Base-by-base conservation (phyloP, 2,797 vertebrate species). In the Selene dorsalis region DNA sequence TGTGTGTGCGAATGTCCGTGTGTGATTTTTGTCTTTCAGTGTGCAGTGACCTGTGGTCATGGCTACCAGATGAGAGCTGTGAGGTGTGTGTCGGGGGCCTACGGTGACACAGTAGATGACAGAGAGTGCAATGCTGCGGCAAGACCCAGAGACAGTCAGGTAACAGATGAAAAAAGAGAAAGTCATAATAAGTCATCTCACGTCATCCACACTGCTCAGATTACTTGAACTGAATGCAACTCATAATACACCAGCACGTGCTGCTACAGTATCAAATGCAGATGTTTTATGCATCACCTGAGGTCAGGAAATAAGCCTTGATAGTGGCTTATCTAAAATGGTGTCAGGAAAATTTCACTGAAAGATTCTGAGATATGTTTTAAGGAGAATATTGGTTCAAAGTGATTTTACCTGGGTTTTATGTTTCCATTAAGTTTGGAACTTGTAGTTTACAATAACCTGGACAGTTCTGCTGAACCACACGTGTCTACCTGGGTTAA, bases 1-100 rank as follows among this genome's bases (percentile, higher is more conserved):
- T 58, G 32, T 77, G 75, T 52, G 32, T 50, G 47, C 69, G 22
- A 62, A 53, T 77, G 32, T 52, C 4, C 66, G 58, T 89, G 52
- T 85, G 73, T 80, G 62, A 77, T 77, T 85, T 32, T 72, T 85
- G 55, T 81, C 77, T 86, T 78, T 63, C 92, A 99, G 98, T 99
- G 98, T 85, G 73, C 96, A 4, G 95, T 96, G 70, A 96, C 96
- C 0, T 99, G 98, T 78, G 97, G 97, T 52, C 95, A 84, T 0
- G 97, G 98, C 5, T 96, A 96, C 93, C 97, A 96, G 93, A 93
- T 95, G 88, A 96, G 98, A 62, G 96, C 95, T 6, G 97, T 99
- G 28, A 94, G 93, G 66, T 99, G 97, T 70, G 93, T 97, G 57
- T 93, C 90, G 0, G 96, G 95, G 26, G 79, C 69, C 20, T 95